A percentile compares a stretch with the other conserved stretches of the same genome.
Evolutionary conservation across 2,113 vertebrate species (phyloP).

Genomic region (Labeo rohita): DNA sequence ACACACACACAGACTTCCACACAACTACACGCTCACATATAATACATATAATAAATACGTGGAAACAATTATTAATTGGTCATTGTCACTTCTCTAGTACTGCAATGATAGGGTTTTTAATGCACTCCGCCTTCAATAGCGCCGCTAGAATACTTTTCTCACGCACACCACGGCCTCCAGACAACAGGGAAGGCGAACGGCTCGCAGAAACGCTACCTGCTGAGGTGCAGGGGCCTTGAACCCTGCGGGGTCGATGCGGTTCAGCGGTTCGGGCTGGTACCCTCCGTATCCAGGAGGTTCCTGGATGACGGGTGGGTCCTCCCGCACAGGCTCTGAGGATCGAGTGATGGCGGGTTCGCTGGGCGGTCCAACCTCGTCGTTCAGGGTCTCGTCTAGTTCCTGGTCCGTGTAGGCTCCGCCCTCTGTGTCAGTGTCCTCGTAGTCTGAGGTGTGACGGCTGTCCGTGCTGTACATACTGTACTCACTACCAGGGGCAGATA

Average conservation of each 20-base stretch:
- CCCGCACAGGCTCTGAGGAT: slow-evolving; percentile 95
- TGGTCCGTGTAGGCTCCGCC: slow-evolving; percentile 98
- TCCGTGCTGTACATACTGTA: slow-evolving; percentile 99
- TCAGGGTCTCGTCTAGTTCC: slow-evolving; percentile 98
- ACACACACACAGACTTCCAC: slow-evolving; percentile 9
- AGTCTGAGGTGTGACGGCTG: slow-evolving; percentile 98
- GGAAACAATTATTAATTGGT: slow-evolving; percentile 57
- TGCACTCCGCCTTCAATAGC: slow-evolving; percentile 66
- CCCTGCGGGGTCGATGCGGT: slow-evolving; percentile 91
- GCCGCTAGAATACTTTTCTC: slow-evolving; percentile 78
- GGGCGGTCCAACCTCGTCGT: slow-evolving; percentile 91
- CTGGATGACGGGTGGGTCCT: slow-evolving; percentile 90
- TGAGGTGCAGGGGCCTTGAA: slow-evolving; percentile 87
- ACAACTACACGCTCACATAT: slow-evolving; percentile 55
- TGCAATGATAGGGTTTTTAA: slow-evolving; percentile 57
- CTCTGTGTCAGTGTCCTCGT: slow-evolving; percentile 99
- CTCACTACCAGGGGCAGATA: slow-evolving; percentile 97
- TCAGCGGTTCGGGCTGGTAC: slow-evolving; percentile 83
- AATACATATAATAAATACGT: slow-evolving; percentile 68
- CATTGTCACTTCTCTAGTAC: slow-evolving; percentile 28
- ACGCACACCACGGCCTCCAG: slow-evolving; percentile 78
- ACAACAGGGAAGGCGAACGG: slow-evolving; percentile 76
- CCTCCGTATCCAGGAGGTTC: slow-evolving; percentile 83
- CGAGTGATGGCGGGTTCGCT: slow-evolving; percentile 95
- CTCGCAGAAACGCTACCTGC: slow-evolving; percentile 87